Conservation (phyloP, 2,888 invertebrate genomes). For the Habroteleia sp. region DNA sequence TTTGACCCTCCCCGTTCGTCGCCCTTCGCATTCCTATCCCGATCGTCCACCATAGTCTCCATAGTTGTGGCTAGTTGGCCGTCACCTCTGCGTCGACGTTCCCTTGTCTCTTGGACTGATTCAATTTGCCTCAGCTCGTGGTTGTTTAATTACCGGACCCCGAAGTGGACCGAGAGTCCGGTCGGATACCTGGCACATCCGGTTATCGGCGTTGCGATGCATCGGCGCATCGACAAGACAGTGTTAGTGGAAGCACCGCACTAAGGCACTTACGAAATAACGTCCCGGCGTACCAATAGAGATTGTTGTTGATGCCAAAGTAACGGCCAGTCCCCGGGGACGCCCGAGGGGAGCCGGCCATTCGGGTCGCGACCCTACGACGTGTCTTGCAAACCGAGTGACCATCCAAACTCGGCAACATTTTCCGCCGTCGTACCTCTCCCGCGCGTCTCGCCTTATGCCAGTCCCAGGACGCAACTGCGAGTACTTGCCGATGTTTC, state of each 20-base stretch:
- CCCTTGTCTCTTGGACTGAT: conserved; percentile 81
- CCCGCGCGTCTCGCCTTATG: conserved; percentile 30
- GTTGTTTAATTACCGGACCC: conserved; percentile 81
- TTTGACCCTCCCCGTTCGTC: conserved; percentile 51
- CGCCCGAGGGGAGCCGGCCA: conserved; percentile 49
- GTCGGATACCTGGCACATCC: conserved; percentile 63
- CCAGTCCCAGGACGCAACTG: conserved; percentile 53
- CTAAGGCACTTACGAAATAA: conserved; percentile 80
- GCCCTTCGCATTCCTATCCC: conserved; percentile 58
- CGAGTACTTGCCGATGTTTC: conserved; percentile 60
- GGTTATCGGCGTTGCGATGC: conserved; percentile 63
- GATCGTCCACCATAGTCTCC: conserved; percentile 74
- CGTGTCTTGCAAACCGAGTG: conserved; percentile 79
- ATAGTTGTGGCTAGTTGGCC: conserved; percentile 80
- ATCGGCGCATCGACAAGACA: conserved; percentile 66
- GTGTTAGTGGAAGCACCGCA: conserved; percentile 60
- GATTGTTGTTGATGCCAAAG: conserved; percentile 81
- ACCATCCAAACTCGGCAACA: conserved; percentile 57
- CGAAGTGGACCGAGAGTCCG: conserved; percentile 74
- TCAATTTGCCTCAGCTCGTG: conserved; percentile 80
- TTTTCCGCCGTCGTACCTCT: too few species aligned
- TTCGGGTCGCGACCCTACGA: conserved; percentile 66
- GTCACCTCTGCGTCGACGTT: conserved; percentile 80
- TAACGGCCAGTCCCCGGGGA: conserved; percentile 76
- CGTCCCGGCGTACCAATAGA: conserved; percentile 75